Conservation (phyloP, 2,888 invertebrate species). For the Steinernema hermaphroditum region DNA sequence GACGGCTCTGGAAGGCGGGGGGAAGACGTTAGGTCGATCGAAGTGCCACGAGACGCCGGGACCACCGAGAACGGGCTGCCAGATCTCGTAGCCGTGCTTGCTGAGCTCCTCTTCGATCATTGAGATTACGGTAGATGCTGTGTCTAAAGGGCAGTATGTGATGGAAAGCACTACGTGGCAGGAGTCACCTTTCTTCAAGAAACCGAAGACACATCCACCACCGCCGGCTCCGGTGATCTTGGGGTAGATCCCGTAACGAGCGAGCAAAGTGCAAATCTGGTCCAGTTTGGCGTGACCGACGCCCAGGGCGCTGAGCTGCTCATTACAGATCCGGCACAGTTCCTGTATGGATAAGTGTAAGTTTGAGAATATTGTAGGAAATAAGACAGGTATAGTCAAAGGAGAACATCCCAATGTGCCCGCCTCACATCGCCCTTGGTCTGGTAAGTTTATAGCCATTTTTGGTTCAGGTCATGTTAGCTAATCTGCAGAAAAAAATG, state of each 20-base stretch:
- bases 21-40: neutral
- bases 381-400: too few relatives aligned
- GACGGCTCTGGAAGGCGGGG: neutral
- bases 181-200: conserved; percentile 70
- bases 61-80: conserved; percentile 35
- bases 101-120: conserved; percentile 39
- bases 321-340: conserved; percentile 84
- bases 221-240: conserved; percentile 98
- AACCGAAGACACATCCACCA: conserved; percentile 81
- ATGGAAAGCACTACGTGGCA: too few relatives aligned
- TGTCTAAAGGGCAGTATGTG: conserved; percentile 33
- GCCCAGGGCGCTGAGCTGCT: conserved; percentile 78
- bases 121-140: conserved; percentile 34
- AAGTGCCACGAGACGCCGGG: conserved; percentile 35
- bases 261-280: conserved; percentile 68
- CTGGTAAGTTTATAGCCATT: too few relatives aligned
- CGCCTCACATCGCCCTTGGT: too few relatives aligned
- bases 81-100: conserved; percentile 37
- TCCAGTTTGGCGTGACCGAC: conserved; percentile 83
- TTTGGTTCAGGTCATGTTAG: too few relatives aligned
- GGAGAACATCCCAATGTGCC: too few relatives aligned
- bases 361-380: too few relatives aligned
- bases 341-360: conserved; percentile 73
- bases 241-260: conserved; percentile 74
- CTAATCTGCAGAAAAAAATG: too few relatives aligned